Percentiles rank a stretch among this genome's conserved stretches.
Evolutionary conservation across 2,888 invertebrate species (phyloP).

Genomic region (Eristalinus sepulchralis): DNA sequence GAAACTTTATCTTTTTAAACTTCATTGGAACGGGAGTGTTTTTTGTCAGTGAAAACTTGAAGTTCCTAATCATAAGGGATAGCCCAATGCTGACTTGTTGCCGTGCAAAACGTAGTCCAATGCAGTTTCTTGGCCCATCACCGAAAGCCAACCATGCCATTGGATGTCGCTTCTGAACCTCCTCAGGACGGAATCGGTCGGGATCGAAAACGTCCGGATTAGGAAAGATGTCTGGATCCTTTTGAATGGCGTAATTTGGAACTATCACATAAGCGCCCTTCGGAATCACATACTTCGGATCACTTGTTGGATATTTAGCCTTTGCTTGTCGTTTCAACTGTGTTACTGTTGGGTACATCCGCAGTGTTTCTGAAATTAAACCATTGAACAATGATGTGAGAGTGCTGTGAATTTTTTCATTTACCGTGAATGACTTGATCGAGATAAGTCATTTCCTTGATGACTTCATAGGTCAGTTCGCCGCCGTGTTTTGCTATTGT

Average conservation of each 20-base stretch:
- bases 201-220: slow-evolving; percentile 78
- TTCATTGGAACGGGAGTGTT: slow-evolving; percentile 74
- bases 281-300: slow-evolving; percentile 80
- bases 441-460: slow-evolving; percentile 80
- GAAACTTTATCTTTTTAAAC: slow-evolving; percentile 58
- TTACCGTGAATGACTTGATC: slow-evolving; percentile 79
- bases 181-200: slow-evolving; percentile 76
- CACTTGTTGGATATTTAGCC: slow-evolving; percentile 81
- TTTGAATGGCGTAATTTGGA: slow-evolving; percentile 80
- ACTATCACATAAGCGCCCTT: slow-evolving; percentile 81
- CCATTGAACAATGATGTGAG: too few relatives aligned
- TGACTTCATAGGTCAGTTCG: slow-evolving; percentile 77
- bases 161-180: slow-evolving; percentile 62
- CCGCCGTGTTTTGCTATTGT: slow-evolving; percentile 76
- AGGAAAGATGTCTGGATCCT: slow-evolving; percentile 76
- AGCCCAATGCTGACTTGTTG: slow-evolving; percentile 44
- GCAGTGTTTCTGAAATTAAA: slow-evolving; percentile 80
- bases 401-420: neutral
- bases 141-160: slow-evolving; percentile 52
- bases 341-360: slow-evolving; percentile 82
- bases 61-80: neutral
- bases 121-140: slow-evolving; percentile 60
- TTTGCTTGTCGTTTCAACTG: slow-evolving; percentile 81
- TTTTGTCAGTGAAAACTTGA: slow-evolving; percentile 72
- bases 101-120: slow-evolving; percentile 53